phyloP scores from a whole-genome alignment of 1,140 invertebrate species.

The Ceratoteleas bidentatus region DNA sequence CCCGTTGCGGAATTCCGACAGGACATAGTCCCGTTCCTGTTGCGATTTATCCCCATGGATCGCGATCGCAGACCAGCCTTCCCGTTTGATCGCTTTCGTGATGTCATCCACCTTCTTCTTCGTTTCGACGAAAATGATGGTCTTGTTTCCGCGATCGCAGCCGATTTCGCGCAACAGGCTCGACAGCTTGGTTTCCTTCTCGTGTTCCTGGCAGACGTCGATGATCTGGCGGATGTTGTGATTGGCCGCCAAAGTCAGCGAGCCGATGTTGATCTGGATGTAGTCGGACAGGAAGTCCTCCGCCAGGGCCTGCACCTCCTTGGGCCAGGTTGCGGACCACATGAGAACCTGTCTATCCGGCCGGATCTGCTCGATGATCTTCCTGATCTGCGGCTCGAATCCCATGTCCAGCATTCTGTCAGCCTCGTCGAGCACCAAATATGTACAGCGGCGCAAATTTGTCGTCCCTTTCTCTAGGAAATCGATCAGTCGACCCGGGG shows the following conservation, averaged over 20 bases:
- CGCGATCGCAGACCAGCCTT: slow-evolving; percentile 92
- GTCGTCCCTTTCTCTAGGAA: slow-evolving; percentile 96
- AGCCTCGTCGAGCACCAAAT: slow-evolving; percentile 98
- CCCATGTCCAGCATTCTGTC: slow-evolving; percentile 97
- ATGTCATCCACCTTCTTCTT: slow-evolving; percentile 99
- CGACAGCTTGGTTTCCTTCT: slow-evolving; percentile 92
- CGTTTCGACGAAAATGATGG: slow-evolving; percentile 98
- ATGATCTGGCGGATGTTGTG: slow-evolving; percentile 99
- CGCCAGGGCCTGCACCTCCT: slow-evolving; percentile 96
- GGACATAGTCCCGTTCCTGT: slow-evolving; percentile 95
- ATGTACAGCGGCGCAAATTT: slow-evolving; percentile 94
- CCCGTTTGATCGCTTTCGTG: slow-evolving; percentile 92
- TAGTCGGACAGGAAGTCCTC: slow-evolving; percentile 97
- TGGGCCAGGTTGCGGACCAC: slow-evolving; percentile 99
- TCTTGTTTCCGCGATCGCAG: slow-evolving; percentile 94
- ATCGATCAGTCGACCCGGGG: slow-evolving; percentile 98
- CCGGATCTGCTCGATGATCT: slow-evolving; percentile 97
- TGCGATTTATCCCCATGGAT: slow-evolving; percentile 99
- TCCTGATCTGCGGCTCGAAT: slow-evolving; percentile 99
- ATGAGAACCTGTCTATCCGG: slow-evolving; percentile 97
- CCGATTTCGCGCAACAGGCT: slow-evolving; percentile 92
- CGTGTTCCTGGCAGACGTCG: slow-evolving; percentile 95
- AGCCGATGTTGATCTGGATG: slow-evolving; percentile 96
- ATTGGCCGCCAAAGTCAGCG: slow-evolving; percentile 95
- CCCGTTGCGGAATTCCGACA: slow-evolving; percentile 95